Conservation (phyloP, 2,888 invertebrate genomes). For the Rhagonycha fulva region DNA sequence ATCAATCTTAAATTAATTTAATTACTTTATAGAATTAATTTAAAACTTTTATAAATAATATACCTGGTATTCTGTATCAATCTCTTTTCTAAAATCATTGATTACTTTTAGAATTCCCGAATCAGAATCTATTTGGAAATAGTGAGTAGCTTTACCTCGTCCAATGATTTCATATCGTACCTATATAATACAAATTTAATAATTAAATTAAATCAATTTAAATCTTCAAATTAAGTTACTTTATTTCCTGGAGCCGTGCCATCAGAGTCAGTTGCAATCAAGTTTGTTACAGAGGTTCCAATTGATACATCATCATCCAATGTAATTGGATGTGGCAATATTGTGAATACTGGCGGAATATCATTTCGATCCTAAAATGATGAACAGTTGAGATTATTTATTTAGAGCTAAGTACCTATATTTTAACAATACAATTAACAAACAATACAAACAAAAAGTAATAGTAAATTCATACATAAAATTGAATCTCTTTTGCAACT, state of each 20-base stretch:
- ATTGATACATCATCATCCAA: constrained; percentile 83
- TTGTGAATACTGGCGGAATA: constrained; percentile 84
- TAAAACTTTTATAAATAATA: constrained; percentile 10
- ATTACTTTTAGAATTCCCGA: constrained; percentile 79
- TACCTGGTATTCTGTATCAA: constrained; percentile 86
- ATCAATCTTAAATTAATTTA: constrained; percentile 64
- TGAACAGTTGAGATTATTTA: not conserved
- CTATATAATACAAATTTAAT: not conserved
- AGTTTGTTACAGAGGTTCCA: constrained; percentile 77
- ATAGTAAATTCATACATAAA: too few species aligned
- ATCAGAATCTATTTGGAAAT: constrained; percentile 86
- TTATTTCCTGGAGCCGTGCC: constrained; percentile 85
- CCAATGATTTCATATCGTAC: constrained; percentile 80
- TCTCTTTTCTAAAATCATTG: constrained; percentile 83
- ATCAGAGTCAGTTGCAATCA: constrained; percentile 82
- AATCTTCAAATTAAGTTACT: constrained; percentile 46
- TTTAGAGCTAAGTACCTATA: too few species aligned
- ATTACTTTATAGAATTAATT: not conserved
- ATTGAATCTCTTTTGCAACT: too few species aligned
- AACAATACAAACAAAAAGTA: too few species aligned
- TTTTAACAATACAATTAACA: too few species aligned
- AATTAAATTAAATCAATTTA: constrained; percentile 41
- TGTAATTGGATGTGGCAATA: constrained; percentile 80
- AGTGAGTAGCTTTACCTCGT: constrained; percentile 78
- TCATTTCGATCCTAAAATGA: constrained; percentile 78